These are phyloP conservation scores for Graptemys geographica DNA, from an alignment of 2,797 vertebrate species.

Conservation along the genomic window DNA sequence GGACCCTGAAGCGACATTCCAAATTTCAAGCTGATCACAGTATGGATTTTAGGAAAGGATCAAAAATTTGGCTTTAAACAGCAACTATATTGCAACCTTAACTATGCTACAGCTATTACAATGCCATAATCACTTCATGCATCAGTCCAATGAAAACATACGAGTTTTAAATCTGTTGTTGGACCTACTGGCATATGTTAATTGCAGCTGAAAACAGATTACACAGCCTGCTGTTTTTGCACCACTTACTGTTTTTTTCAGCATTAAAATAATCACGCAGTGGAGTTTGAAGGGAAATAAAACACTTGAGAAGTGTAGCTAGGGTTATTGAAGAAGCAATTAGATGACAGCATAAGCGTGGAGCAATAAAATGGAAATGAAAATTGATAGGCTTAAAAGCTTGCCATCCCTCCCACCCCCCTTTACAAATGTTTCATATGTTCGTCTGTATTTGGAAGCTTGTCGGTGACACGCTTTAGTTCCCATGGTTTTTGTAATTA, in stretches of 20 bases:
- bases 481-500: background rate
- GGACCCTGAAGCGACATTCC: background rate
- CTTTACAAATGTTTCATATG: background rate
- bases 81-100: background rate
- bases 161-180: background rate
- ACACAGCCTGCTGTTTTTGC: conserved; percentile 13
- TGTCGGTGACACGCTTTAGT: background rate
- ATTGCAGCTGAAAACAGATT: conserved; percentile 17
- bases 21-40: background rate
- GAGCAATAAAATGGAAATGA: background rate
- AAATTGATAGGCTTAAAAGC: background rate
- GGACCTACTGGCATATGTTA: background rate
- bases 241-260: background rate
- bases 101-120: background rate
- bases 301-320: background rate
- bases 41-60: background rate
- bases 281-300: conserved; percentile 11
- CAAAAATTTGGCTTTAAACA: background rate
- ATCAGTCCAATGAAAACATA: background rate
- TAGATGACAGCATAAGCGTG: background rate
- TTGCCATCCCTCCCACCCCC: background rate
- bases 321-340: conserved; percentile 16
- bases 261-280: background rate
- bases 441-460: background rate
- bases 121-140: background rate